Base-by-base conservation (phyloP, 2,888 invertebrate species). In the Herminia tarsipennalis region DNA sequence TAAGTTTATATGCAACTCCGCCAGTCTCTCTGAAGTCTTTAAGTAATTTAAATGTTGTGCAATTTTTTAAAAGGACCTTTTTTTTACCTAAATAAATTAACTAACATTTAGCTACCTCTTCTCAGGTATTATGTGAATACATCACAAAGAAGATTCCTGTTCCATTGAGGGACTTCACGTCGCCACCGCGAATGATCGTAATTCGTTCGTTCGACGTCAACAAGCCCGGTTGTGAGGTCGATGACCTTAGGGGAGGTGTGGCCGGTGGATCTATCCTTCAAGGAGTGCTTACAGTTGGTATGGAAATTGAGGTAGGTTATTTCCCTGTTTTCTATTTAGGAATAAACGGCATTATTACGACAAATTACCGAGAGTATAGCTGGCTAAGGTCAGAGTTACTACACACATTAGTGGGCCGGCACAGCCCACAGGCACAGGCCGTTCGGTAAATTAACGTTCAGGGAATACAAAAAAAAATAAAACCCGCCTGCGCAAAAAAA, bases 131-230 rank as follows among this genome's bases (percentile, higher is more conserved):
- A 29, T 99, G 99, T 87, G 99, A 99, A 87, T 99, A 99, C 81
- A 96, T 99, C 57, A 97, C 96, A 21, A 99, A 99, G 91, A 99
- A 99, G 88, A 99, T 99, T 71, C 99, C 99, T 0, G 96, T 99
- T 40, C 99, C 99, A 3, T 81, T 96, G 57, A 93, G 99, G 47
- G 99, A 99, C 83, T 99, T 99, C 83, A 96, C 96, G 5, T 97
- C 98, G 0, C 95, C 97, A 53, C 99, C 99, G 3, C 94, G 98
- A 55, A 94, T 99, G 77, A 99, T 99, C 77, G 97, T 98, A 28
- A 97, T 98, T 74, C 94, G 97, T 66, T 99, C 99, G 2, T 99
- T 99, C 87, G 99, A 99, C 88, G 99, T 99, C 1, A 99, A 99
- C 92, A 99, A 99, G 88, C 99, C 99, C 2, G 99, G 99, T 29